Base-by-base conservation (phyloP, 2,113 vertebrate genomes). In the Petrocephalus zakoni region DNA sequence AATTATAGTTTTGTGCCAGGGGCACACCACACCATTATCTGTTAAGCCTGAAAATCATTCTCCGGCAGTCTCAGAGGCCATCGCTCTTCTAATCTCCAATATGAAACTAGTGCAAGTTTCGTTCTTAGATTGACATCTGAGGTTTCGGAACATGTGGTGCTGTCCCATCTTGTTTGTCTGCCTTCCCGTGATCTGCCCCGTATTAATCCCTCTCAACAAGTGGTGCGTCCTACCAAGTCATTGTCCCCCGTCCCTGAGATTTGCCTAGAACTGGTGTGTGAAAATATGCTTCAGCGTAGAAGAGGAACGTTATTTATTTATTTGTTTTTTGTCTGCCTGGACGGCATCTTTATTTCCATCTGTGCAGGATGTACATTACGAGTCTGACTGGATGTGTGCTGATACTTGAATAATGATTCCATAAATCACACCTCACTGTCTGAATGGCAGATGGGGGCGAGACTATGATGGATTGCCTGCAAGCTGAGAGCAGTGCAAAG, bases 241-340 rank as follows among this genome's bases (percentile, higher is more conserved):
- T 94, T 95, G 94, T 90, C 92, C 90, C 91, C 90, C 90, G 91
- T 88, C 93, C 90, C 3, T 0, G 87, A 92, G 91, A 94, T 94
- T 93, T 95, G 94, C 91, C 85, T 56, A 86, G 25, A n/a, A 46
- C 64, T 37, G 6, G 42, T 58, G 58, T 47, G 25, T 61, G 84
- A 64, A 85, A 89, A 68, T 78, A 29, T 55, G 29, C 37, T 72
- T 42, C 61, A 42, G 85, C 10, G 64, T 56, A 89, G 21, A 47
- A 58, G 85, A 81, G 85, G 29, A 34, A 64, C 85, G 55, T 82
- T 89, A 68, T 37, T 82, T 82, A 61, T 87, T 82, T 22, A 61
- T 64, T 82, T 87, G 61, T 58, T 51, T 85, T 89, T 89, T 89
- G 82, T 89, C 68, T 81, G 85, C 53, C 68, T 64, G 85, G 85